These are phyloP conservation scores for Noctua fimbriata DNA, from an alignment of 2,888 invertebrate species.

Conservation along the genomic window DNA sequence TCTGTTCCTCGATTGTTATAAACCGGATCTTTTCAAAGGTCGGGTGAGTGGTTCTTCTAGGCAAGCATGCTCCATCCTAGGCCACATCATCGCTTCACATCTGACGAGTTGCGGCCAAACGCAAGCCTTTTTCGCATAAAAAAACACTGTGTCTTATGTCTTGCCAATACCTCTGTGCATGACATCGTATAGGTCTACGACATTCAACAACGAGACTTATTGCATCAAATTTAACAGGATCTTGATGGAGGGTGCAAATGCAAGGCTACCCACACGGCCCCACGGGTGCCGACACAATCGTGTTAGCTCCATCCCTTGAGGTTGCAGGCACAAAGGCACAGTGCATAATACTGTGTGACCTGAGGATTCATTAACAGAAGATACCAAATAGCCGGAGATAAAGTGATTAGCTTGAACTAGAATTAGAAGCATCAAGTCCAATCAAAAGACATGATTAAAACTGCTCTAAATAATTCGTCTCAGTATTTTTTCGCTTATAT, in stretches of 20 bases:
- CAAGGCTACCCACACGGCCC: not conserved
- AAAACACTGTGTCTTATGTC: not conserved
- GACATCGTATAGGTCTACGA: not conserved
- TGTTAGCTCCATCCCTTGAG: conserved; percentile 9
- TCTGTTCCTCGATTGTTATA: not conserved
- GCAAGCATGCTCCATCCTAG: not conserved
- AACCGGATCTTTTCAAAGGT: not conserved
- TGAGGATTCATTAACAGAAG: not conserved
- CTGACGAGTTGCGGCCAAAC: not conserved
- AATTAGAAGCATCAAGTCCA: not conserved
- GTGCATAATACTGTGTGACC: not conserved
- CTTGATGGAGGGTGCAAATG: not conserved
- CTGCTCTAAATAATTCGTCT: not conserved
- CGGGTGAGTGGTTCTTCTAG: not conserved
- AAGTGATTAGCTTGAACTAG: not conserved
- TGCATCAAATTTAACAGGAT: not conserved
- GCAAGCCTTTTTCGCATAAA: not conserved
- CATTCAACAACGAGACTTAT: not conserved
- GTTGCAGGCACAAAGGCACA: conserved; percentile 15
- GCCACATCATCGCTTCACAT: not conserved
- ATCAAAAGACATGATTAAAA: not conserved
- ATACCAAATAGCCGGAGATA: not conserved
- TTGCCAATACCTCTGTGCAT: not conserved
- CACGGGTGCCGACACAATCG: conserved; percentile 17
- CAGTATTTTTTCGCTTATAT: not conserved